Evolutionary conservation across 2,888 invertebrate species (phyloP).

Genomic region (Meandrusa payeni): DNA sequence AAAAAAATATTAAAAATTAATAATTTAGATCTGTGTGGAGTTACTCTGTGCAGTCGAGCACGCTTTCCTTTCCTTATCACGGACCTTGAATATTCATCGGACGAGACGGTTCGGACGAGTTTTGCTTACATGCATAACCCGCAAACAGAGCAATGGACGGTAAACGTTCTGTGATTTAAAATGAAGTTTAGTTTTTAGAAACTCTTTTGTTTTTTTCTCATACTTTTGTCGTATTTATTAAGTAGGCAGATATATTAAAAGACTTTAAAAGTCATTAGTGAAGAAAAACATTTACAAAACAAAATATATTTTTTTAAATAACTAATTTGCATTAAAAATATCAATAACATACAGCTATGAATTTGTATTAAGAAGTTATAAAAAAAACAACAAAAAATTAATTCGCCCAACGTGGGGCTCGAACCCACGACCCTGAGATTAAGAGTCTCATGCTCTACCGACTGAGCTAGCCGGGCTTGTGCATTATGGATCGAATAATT

Average conservation of each 20-base stretch:
- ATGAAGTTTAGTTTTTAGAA: too few relatives aligned
- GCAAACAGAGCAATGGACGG: slow-evolving; percentile 6
- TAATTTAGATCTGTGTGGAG: slow-evolving; percentile 1
- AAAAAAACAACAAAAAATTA: slow-evolving; percentile 6
- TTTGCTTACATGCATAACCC: slow-evolving; percentile 21
- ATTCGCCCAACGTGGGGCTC: slow-evolving; percentile 82
- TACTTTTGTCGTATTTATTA: too few relatives aligned
- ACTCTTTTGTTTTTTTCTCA: too few relatives aligned
- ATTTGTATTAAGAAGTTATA: too few relatives aligned
- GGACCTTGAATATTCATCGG: slow-evolving; percentile 31
- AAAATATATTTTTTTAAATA: too few relatives aligned
- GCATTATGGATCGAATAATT: too few relatives aligned
- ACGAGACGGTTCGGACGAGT: slow-evolving; percentile 19
- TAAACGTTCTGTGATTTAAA: too few relatives aligned
- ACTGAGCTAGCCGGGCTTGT: slow-evolving; percentile 78
- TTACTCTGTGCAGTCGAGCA: slow-evolving; percentile 14
- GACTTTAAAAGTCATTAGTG: too few relatives aligned
- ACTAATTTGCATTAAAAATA: too few relatives aligned
- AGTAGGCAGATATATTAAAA: too few relatives aligned
- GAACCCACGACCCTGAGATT: slow-evolving; percentile 84
- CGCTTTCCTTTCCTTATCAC: slow-evolving; percentile 34
- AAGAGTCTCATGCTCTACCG: slow-evolving; percentile 83
- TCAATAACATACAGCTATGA: too few relatives aligned
- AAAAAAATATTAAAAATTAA: neutral
- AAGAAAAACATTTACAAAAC: too few relatives aligned